Conservation (phyloP, 2,113 vertebrate genomes). For the Echinops telfairi region DNA sequence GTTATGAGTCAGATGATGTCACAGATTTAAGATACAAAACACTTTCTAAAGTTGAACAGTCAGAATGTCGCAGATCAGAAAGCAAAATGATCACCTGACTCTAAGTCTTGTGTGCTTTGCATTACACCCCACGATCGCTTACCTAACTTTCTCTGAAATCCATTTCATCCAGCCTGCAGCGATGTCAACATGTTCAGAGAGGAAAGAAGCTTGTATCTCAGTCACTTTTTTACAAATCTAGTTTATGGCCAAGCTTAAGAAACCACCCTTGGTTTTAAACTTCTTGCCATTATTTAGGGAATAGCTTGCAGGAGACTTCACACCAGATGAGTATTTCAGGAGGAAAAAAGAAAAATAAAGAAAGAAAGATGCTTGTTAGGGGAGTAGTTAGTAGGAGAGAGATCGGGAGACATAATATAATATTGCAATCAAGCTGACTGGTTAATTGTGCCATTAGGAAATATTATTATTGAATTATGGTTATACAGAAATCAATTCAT, state of each 20-base stretch:
- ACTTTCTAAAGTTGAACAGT: not conserved
- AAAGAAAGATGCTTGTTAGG: not conserved
- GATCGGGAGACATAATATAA: not conserved
- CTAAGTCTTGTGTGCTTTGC: not conserved
- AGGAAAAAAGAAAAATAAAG: not conserved
- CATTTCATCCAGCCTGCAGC: not conserved
- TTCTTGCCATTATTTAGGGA: not conserved
- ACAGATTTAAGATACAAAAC: not conserved
- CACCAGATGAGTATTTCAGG: not conserved
- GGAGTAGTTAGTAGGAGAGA: not conserved
- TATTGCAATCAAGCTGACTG: slow-evolving; percentile 1
- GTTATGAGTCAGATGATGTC: too few relatives aligned
- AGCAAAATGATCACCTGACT: not conserved
- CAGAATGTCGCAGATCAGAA: not conserved
- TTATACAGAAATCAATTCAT: slow-evolving; percentile 31
- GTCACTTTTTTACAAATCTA: slow-evolving; percentile 4
- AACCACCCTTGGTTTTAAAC: not conserved
- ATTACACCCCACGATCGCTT: not conserved
- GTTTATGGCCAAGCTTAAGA: slow-evolving; percentile 11
- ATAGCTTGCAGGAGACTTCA: not conserved
- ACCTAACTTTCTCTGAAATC: slow-evolving; percentile 8
- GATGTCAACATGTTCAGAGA: slow-evolving; percentile 29
- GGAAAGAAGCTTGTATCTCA: not conserved
- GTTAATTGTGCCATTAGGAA: slow-evolving; percentile 48
- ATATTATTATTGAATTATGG: slow-evolving; percentile 20